Evolutionary conservation across 2,888 invertebrate species (phyloP), one percentile per base, ranked within the genome.

Genomic region (Campoplex capitator): DNA sequence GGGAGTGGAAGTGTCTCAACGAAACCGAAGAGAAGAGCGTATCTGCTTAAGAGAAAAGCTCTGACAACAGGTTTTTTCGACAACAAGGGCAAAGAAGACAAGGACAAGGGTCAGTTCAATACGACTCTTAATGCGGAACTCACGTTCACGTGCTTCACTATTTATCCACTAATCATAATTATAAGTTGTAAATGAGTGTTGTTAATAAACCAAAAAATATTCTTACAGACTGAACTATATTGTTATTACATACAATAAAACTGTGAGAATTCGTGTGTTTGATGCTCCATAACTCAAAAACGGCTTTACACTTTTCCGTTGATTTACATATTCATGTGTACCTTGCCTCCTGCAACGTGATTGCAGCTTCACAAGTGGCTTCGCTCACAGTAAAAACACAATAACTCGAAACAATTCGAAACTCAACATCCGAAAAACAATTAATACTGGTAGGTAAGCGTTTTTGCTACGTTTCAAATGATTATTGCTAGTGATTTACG

Each of bases 31-130:
- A 95, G 98, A 88, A 96, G 97, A 87, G 96, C 97, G 0, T 96
- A 98, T 93, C 95, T 98, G 87, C 95, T 98, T 89, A 98, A 98
- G 94, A 96, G 97, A 93, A 98, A 98, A 93, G 98, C 98, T 0
- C 96, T 98, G 83, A 98, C 98, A 62, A 98, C 98, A 0, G 97
- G 98, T 83, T 97, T 98, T 95, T 98, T 98, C 93, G 98, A 98
- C 94, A 95, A 97, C 88, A 96, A 96, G 90, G 96, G 96, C 90
- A 96, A 96, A 90, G 97, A 97, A 85, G 97, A 97, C 91, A 95
- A 95, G 90, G 97, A 96, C 89, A 97, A 97, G 95, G 96, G 96
- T 96, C 89, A 94, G 95, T 91, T 80, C 51, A 28, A 73, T 76
- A 65, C 67, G 67, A 58, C 73, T 56, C 67, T 75, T 42, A 18